These are phyloP conservation scores for Colletes gigas DNA, from an alignment of 1,140 invertebrate genomes.

Conservation along the genomic window DNA sequence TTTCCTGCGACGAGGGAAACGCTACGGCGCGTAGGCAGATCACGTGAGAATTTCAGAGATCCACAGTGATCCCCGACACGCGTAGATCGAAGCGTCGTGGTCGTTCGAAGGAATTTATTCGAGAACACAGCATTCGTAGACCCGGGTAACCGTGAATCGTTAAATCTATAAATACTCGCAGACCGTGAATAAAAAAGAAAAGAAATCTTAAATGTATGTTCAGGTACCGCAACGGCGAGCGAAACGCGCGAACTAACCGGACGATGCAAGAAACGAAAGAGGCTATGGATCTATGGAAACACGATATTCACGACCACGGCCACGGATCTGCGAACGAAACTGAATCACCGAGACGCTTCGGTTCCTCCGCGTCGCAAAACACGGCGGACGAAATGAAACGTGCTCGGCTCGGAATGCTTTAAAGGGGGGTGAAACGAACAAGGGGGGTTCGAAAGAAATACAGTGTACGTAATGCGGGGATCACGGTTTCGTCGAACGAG, in stretches of 20 bases:
- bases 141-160: too few species aligned
- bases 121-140: too few species aligned
- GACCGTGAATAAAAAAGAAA: neutral
- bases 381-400: neutral
- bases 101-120: too few species aligned
- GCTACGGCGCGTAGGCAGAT: too few species aligned
- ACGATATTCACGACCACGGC: neutral
- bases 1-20: too few species aligned
- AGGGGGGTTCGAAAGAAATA: conserved; percentile 20
- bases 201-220: neutral
- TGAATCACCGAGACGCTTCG: neutral
- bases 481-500: conserved; percentile 35
- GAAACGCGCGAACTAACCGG: neutral
- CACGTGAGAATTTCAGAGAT: too few species aligned
- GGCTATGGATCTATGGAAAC: neutral
- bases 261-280: neutral
- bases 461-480: conserved; percentile 19
- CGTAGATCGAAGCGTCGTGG: neutral
- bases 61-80: too few species aligned
- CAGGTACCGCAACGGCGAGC: too few species aligned
- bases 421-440: conserved; percentile 33
- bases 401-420: conserved; percentile 18
- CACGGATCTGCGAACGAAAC: neutral
- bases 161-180: neutral
- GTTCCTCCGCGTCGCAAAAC: conserved; percentile 3